Base-by-base conservation (phyloP, 2,797 vertebrate species). In the Ibycter americanus region DNA sequence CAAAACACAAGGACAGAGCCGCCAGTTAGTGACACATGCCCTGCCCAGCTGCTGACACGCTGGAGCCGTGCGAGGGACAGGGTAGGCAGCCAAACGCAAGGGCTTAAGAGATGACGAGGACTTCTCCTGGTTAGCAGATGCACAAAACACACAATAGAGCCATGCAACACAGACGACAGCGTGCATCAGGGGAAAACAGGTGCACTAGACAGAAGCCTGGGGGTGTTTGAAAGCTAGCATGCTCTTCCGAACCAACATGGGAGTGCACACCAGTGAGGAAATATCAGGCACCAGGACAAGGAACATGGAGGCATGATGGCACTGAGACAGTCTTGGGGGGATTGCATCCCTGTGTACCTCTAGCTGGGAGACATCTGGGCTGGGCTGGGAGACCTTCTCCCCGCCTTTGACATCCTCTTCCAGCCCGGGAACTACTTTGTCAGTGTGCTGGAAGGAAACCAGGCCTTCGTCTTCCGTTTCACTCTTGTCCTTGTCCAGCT, bases 401-500 rank as follows among this genome's bases (percentile, higher is more conserved):
- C 94, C 70, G 36, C 96, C 97, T 93, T 97, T 98, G 13, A 49
- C 44, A 84, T 98, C 97, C 13, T 98, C 97, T 46, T 98, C 98
- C 71, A 96, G 95, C 83, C 94, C 65, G 2, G 96, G 70, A 88
- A 73, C 88, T 76, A 91, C 91, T 93, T 97, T 98, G 90, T 91
- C 96, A 95, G 96, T 77, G n/a, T 98, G 99, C 81, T 97, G 97
- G 65, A 98, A 98, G 89, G 98, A 98, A 97, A 98, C 98, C 34
- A 98, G 98, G 84, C 98, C 98, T 82, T 99, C 98, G 0, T 99
- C 98, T 96, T 99, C 99, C 2, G 97, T 99, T 98, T 99, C 98
- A 0, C 97, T 98, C 86, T 98, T 99, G 89, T 99, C 99, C 38
- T 98, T 98, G 84, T 98, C 99, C 27, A 99, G 98, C 87, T 99